Base-by-base conservation (phyloP, 2,113 vertebrate genomes). In the Proteles cristata region DNA sequence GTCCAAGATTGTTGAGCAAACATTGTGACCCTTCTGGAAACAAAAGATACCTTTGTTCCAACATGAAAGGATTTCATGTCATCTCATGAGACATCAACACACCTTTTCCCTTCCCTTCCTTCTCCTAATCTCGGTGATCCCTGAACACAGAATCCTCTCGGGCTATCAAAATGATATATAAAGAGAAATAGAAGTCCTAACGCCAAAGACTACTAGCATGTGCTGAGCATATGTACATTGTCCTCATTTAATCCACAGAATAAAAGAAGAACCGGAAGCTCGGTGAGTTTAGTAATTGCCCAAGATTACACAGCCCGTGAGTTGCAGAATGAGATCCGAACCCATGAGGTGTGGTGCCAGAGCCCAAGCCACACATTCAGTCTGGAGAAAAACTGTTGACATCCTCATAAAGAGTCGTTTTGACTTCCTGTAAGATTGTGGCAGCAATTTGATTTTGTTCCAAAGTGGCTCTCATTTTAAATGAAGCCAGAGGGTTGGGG, bases 1-100 rank as follows among this genome's bases (percentile, higher is more conserved):
- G 94, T 98, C 98, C 98, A 98, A 97, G 98, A 98, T 93, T 97
- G 95, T 98, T 94, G n/a, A 85, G 98, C 98, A 98, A 98, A 98
- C 98, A 98, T 97, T 98, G 97, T 97, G 98, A 98, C 98, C 97
- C 96, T 94, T 96, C 97, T 97, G 96, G 98, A 98, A 98, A 98
- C 98, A 98, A 98, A 98, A 98, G 98, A 93, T 90, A 92, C 98
- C 79, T 93, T 97, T 96, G 94, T 98, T 98, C 97, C 84, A 55
- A 80, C n/a, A 88, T 76, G n/a, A 88, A 77, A 87, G 79, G 90
- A 96, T 68, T 98, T 96, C 77, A 86, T 96, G 94, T 65, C 90
- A 91, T 92, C 84, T 95, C 71, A 31, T 92, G 61, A 93, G 87
- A 90, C 69, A 69, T 50, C 2, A 19, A 63, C 14, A 68, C 92